Evolutionary conservation across 2,888 invertebrate species (phyloP), one percentile per base, ranked within the genome.

Genomic region (Corythucha ciliata): DNA sequence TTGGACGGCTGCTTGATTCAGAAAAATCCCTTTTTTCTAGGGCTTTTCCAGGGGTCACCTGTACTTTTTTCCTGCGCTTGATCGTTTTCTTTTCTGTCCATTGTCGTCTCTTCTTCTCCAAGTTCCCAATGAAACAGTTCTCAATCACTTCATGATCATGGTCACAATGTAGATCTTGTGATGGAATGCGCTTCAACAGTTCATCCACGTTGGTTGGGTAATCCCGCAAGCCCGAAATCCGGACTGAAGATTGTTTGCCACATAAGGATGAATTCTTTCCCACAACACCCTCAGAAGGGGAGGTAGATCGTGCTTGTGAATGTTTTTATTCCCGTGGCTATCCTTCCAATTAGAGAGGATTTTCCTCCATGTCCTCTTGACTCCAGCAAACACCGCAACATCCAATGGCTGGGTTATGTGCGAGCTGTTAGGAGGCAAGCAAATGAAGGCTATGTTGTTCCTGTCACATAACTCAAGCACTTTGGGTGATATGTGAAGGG

Each of bases 391-490:
- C 39, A 57, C 57, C 10, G 57, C 52, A 2, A 64, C 60, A 53
- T 62, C 61, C 10, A 59, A 45, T 14, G 60, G 58, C 27, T 61
- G 61, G 8, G 36, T 36, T 3, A 47, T 21, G 54, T 61, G 60
- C 2, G 61, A 57, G 14, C 56, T 52, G 55, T 62, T 62, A 10
- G 59, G 55, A 8, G 62, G 62, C 14, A 64, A 50, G 33, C 67
- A 61, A 26, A 63, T 53, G 54, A 65, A 29, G 63, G 12, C 33
- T 26, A 45, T 33, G 32, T 45, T 63, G 47, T 52, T 64, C 56
- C 22, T 61, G 41, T 61, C 52, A 54, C 65, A 67, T 20, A 55
- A 14, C 32, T 59, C 34, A 12, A 66, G 20, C 27, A 65, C 60
- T 25, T 57, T 52, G 14, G 37, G 21, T 42, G 47, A 55, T 20